Evolutionary conservation across 2,888 invertebrate species (phyloP), one percentile per base, ranked within the genome.

Genomic region (Leucophora obtusa): DNA sequence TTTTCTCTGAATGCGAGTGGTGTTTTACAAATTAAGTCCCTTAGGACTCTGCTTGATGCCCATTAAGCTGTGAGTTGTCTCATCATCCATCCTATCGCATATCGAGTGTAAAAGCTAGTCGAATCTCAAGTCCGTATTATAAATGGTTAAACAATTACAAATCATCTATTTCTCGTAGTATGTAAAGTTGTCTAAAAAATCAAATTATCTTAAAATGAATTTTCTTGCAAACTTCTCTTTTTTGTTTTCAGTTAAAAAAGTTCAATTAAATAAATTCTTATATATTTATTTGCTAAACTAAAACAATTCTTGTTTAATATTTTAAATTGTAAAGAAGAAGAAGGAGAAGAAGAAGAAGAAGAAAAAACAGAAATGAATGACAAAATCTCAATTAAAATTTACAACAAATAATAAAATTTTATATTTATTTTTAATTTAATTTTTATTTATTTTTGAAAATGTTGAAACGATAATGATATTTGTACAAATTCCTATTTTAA

Each of bases 381-480:
- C 53, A 54, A 43, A 62, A 71, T 62, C 62, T 71, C 54, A 62
- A 71, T 71, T 71, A 56, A 62, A 28, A 53, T 71, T 71, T 62
- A 62, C 54, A 62, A 38, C 71, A 54, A 62, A 71, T 62, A 62
- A 71, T 71, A 71, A 71, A 71, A 53, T 58, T 65, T 72, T 63
- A 72, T 63, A 47, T 56, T 53, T 54, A 33, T 53, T 33, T 72
- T 21, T 63, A 14, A 15, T 72, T 72, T 35, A 56, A 63, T 65
- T 56, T 71, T 17, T 71, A 56, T 71, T 62, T 54, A 71, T 71
- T 62, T 65, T 65, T 38, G 43, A 43, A 62, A 66, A 66, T 66
- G 54, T 43, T 43, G 66, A 56, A 56, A 43, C 21, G 38, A 66
- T 38, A 54, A 66, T 17, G 53, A 38, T n/a, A n/a, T n/a, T 51